These are phyloP conservation scores for Pseudeuparius sepicola DNA, from an alignment of 2,888 invertebrate species.

Conservation along the genomic window DNA sequence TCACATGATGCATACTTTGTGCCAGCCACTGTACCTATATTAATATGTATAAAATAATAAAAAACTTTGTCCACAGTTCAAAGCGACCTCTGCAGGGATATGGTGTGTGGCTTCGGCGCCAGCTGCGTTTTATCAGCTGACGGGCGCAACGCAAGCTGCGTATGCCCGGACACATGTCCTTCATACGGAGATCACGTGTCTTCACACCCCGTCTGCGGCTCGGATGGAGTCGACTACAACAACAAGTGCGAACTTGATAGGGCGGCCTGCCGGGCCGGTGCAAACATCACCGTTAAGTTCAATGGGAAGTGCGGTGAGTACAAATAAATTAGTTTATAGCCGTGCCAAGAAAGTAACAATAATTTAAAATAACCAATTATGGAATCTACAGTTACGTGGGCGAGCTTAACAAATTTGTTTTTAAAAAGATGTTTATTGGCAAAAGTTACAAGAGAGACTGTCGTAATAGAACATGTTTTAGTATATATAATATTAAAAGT, in stretches of 20 bases:
- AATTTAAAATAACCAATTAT: no score
- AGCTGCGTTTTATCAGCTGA: slow-evolving; percentile 56
- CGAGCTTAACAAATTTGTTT: no score
- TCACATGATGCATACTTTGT: no score
- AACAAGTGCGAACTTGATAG: slow-evolving; percentile 77
- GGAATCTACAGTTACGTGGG: no score
- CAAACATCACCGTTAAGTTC: slow-evolving; percentile 71
- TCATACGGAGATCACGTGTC: slow-evolving; percentile 75
- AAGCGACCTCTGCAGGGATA: slow-evolving; percentile 60
- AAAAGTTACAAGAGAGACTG: no score
- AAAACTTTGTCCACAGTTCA: no score
- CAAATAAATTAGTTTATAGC: slow-evolving; percentile 6
- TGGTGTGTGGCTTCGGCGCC: slow-evolving; percentile 59
- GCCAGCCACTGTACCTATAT: no score
- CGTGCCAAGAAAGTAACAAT: slow-evolving; percentile 1
- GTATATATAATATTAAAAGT: no score
- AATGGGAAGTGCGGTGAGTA: slow-evolving; percentile 78
- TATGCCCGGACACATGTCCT: slow-evolving; percentile 70
- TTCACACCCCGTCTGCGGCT: slow-evolving; percentile 70
- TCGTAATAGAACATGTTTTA: no score
- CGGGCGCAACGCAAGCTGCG: slow-evolving; percentile 63
- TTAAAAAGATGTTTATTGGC: no score
- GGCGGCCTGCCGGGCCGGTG: slow-evolving; percentile 63
- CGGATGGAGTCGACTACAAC: slow-evolving; percentile 74
- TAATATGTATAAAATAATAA: no score